Conservation (phyloP, 2,888 invertebrate genomes). For the Ashinkailepas kermadecensis region DNA sequence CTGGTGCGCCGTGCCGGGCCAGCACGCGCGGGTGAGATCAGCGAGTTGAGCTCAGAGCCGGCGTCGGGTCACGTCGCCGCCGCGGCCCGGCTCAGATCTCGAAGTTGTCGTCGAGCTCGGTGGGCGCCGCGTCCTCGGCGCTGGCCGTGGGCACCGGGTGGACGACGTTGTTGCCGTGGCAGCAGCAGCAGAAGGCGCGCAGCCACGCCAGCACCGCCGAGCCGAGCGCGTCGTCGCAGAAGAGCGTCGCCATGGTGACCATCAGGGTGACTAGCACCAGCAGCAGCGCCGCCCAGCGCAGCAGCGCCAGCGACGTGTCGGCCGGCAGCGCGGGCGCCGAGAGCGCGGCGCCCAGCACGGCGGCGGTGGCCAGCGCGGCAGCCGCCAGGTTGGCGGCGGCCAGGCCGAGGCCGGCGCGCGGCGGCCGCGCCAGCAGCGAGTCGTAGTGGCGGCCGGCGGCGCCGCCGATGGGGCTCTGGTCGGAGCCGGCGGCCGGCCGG, state of each 20-base stretch:
- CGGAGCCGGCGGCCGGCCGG: not conserved
- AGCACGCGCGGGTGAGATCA: no score
- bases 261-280: not conserved
- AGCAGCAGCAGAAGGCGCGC: conserved; percentile 7
- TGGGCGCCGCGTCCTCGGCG: not conserved
- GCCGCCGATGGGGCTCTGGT: not conserved
- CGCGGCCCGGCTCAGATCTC: not conserved
- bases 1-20: no score
- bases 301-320: not conserved
- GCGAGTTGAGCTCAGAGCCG: no score
- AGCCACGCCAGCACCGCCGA: conserved; percentile 12
- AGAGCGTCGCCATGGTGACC: not conserved
- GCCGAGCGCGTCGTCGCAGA: conserved; percentile 10
- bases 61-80: no score
- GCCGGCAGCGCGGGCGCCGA: not conserved
- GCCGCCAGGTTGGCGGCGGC: not conserved
- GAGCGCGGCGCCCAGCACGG: not conserved
- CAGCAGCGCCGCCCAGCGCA: conserved; percentile 11
- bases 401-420: conserved; percentile 4
- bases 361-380: not conserved
- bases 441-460: conserved; percentile 6
- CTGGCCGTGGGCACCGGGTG: not conserved
- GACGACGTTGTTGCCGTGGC: conserved; percentile 3
- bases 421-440: conserved; percentile 7
- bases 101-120: conserved; percentile 14